These are phyloP conservation scores for Nycticebus coucang DNA, from an alignment of 2,113 vertebrate species.

Conservation along the genomic window DNA sequence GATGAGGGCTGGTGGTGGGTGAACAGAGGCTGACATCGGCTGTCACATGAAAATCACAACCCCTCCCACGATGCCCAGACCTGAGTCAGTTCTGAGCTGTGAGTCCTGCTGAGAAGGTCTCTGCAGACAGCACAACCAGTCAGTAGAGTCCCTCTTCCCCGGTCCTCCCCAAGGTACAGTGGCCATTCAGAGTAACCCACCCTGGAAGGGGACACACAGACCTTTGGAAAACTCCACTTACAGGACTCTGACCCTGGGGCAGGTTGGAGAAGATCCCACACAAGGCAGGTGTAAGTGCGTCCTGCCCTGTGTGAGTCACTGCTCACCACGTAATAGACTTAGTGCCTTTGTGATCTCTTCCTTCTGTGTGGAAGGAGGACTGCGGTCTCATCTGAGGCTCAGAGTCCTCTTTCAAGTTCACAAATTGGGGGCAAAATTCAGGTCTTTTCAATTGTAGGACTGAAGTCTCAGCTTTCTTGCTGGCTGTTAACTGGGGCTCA, in stretches of 20 bases:
- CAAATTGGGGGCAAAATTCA: too few relatives aligned
- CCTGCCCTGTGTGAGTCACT: neutral
- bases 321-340: rapidly evolving
- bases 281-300: neutral
- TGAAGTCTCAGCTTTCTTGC: neutral
- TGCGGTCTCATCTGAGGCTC: rapidly evolving
- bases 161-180: neutral
- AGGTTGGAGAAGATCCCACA: neutral
- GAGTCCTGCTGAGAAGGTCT: rapidly evolving
- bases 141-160: neutral
- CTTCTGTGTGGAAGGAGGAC: neutral
- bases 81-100: too few relatives aligned
- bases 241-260: neutral
- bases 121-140: rapidly evolving
- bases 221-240: neutral
- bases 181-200: neutral
- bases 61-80: neutral
- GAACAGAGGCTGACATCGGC: neutral
- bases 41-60: neutral
- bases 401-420: neutral
- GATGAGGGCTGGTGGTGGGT: neutral
- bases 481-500: neutral
- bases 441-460: neutral
- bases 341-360: rapidly evolving
- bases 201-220: too few relatives aligned